Evolutionary conservation across 2,888 invertebrate genomes (phyloP).

Genomic region (Melinaea marsaeus): DNA sequence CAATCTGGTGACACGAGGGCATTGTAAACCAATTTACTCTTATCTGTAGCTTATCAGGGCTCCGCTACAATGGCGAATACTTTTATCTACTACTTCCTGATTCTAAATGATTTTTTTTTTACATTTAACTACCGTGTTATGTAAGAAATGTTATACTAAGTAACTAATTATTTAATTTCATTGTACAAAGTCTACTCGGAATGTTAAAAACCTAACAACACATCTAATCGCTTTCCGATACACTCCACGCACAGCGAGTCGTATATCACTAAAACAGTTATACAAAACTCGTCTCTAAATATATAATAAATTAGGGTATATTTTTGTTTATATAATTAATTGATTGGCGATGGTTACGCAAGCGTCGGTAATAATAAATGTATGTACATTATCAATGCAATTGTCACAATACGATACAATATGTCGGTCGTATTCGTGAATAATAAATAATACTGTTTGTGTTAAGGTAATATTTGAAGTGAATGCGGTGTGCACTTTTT

Average conservation of each 20-base stretch:
- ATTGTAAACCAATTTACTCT: slow-evolving; percentile 28
- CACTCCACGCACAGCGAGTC: background rate
- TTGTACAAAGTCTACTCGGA: background rate
- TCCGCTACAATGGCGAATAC: slow-evolving; percentile 9
- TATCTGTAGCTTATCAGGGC: slow-evolving; percentile 4
- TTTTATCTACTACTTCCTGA: slow-evolving; percentile 14
- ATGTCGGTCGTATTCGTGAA: no score
- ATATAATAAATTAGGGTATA: background rate
- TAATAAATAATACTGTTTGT: no score
- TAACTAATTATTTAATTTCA: no score
- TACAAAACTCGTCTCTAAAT: slow-evolving; percentile 3
- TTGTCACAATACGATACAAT: slow-evolving; percentile 43
- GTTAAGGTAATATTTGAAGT: no score
- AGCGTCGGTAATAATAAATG: slow-evolving; percentile 6
- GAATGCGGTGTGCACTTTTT: no score
- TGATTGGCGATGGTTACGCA: no score
- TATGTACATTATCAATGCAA: slow-evolving; percentile 48
- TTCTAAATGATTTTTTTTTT: slow-evolving; percentile 8
- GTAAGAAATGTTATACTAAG: no score
- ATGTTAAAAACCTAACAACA: slow-evolving; percentile 9
- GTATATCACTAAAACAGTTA: background rate
- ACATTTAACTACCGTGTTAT: background rate
- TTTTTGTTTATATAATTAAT: background rate
- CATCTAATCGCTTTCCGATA: slow-evolving; percentile 19
- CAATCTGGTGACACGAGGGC: slow-evolving; percentile 24